Evolutionary conservation across 2,113 vertebrate genomes (phyloP).

Genomic region (Chunga burmeisteri): DNA sequence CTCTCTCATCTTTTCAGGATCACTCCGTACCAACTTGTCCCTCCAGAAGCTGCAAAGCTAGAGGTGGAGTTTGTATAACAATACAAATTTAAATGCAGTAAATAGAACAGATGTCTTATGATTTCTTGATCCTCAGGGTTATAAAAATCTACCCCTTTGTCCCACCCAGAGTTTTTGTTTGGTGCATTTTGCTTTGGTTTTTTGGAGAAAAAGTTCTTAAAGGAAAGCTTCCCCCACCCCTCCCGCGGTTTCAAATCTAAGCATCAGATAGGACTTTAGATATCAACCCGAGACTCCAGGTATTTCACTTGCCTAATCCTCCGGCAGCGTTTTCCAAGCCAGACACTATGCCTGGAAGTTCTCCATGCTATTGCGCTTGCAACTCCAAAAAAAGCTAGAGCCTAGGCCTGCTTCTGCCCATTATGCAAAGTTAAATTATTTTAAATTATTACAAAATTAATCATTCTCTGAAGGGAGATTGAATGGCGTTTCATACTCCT

Average conservation of each 20-base stretch:
- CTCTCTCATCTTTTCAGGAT: constrained; percentile 62
- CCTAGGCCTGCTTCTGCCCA: background rate
- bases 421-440: background rate
- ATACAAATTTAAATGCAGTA: constrained; percentile 44
- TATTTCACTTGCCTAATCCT: constrained; percentile 29
- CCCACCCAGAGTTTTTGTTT: constrained; percentile 27
- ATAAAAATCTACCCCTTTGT: constrained; percentile 46
- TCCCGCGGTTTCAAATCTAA: background rate
- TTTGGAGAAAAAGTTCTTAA: background rate
- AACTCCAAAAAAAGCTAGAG: background rate
- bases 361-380: background rate
- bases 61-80: constrained; percentile 57
- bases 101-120: constrained; percentile 50
- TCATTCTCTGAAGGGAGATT: background rate
- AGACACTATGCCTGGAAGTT: background rate
- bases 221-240: background rate
- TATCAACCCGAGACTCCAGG: background rate
- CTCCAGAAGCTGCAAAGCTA: constrained; percentile 46
- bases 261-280: constrained; percentile 34
- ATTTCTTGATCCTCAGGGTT: constrained; percentile 56
- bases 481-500: background rate
- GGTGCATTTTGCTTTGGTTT: background rate
- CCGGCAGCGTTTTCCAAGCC: background rate
- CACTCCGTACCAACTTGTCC: constrained; percentile 57
- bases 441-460: background rate